Evolutionary conservation across 2,888 invertebrate genomes (phyloP).

Genomic region (Polia nebulosa): DNA sequence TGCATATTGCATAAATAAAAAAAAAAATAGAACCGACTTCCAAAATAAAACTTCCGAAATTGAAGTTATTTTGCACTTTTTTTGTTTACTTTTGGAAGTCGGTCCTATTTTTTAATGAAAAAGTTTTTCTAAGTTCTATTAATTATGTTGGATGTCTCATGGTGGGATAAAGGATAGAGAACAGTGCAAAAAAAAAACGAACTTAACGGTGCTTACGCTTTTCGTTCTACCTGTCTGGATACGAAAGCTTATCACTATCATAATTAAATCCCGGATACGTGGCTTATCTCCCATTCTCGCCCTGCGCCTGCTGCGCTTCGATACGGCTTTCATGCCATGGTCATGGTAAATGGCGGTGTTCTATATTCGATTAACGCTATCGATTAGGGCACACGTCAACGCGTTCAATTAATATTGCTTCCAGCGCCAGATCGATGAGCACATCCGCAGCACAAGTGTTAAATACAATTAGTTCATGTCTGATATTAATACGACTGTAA

Average conservation of each 20-base stretch:
- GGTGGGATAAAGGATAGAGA: not conserved
- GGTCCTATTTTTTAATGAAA: no score
- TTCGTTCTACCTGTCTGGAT: not conserved
- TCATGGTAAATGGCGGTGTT: not conserved
- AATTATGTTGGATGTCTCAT: not conserved
- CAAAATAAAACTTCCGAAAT: no score
- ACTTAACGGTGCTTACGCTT: not conserved
- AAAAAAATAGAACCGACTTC: no score
- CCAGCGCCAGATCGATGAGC: not conserved
- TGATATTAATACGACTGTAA: constrained; percentile 2
- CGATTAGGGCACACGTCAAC: constrained; percentile 3
- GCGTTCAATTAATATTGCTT: constrained; percentile 3
- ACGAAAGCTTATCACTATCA: not conserved
- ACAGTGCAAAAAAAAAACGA: not conserved
- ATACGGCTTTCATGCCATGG: not conserved
- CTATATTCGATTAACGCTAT: constrained; percentile 10
- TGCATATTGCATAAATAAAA: no score
- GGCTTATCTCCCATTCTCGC: not conserved
- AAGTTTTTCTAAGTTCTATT: not conserved
- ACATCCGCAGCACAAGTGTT: not conserved
- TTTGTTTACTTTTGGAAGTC: no score
- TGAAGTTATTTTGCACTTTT: no score
- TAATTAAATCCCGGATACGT: not conserved
- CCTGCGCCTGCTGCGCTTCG: not conserved
- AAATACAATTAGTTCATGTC: not conserved